Percentiles rank a stretch among this genome's conserved stretches.
Conservation (phyloP, 2,888 invertebrate species). For the Byasa hedistus region DNA sequence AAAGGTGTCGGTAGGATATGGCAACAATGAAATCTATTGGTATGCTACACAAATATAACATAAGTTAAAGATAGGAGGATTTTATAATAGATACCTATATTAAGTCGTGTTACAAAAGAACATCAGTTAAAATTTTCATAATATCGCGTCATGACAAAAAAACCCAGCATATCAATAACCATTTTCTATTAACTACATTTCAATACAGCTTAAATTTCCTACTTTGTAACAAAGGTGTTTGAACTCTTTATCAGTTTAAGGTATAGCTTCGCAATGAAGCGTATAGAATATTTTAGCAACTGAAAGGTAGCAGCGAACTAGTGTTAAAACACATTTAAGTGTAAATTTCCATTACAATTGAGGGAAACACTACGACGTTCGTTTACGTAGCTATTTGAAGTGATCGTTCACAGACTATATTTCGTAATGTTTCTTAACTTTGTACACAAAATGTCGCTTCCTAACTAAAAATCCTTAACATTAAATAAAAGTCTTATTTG, state of each 20-base stretch:
- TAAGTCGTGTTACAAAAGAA: not conserved
- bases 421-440: not conserved
- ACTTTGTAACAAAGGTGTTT: conserved; percentile 13
- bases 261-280: conserved; percentile 12
- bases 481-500: not conserved
- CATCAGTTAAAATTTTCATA: not conserved
- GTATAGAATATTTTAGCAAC: conserved; percentile 15
- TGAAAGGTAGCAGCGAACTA: not conserved
- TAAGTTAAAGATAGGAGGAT: no score
- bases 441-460: not conserved
- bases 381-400: not conserved
- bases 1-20: no score
- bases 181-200: conserved; percentile 9
- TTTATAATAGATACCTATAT: no score
- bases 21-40: no score
- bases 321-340: not conserved
- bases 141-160: not conserved
- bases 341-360: conserved; percentile 10
- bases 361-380: not conserved
- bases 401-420: not conserved
- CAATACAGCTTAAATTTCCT: conserved; percentile 8
- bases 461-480: no score
- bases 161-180: not conserved
- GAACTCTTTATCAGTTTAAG: conserved; percentile 16
- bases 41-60: no score